These are phyloP conservation scores for Silurus meridionalis DNA, from an alignment of 2,113 vertebrate genomes.

Conservation along the genomic window DNA sequence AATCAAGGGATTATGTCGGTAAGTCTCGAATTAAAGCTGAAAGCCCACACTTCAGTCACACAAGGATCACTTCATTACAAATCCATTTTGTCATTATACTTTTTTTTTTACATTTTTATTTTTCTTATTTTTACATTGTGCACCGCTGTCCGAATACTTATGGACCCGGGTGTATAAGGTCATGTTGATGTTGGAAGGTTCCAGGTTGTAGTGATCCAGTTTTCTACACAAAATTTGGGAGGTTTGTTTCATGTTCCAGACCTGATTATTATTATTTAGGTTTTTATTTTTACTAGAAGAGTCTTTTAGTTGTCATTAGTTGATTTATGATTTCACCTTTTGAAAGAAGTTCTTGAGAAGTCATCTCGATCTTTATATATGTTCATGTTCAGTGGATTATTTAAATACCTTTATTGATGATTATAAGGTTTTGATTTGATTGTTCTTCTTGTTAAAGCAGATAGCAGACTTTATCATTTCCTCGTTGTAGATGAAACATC, in stretches of 20 bases:
- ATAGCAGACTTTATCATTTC: not conserved
- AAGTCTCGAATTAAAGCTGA: too few relatives aligned
- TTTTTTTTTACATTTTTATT: too few relatives aligned
- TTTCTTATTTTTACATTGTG: too few relatives aligned
- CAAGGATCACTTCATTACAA: too few relatives aligned
- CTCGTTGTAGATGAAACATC: not conserved
- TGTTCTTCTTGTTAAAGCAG: not conserved
- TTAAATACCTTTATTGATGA: not conserved
- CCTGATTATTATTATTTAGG: not conserved
- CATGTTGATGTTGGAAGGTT: not conserved
- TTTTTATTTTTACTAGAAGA: not conserved
- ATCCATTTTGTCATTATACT: too few relatives aligned
- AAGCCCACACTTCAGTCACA: too few relatives aligned
- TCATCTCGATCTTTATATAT: not conserved
- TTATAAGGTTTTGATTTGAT: not conserved
- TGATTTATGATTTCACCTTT: not conserved
- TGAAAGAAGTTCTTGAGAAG: too few relatives aligned
- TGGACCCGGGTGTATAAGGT: not conserved
- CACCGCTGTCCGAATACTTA: too few relatives aligned
- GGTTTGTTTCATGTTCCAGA: not conserved
- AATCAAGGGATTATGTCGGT: too few relatives aligned
- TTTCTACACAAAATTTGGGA: not conserved
- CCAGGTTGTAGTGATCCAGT: not conserved
- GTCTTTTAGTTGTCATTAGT: not conserved
- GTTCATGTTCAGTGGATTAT: not conserved